Evolutionary conservation across 1,140 invertebrate species (phyloP).

Genomic region (Brachionus sp.): DNA sequence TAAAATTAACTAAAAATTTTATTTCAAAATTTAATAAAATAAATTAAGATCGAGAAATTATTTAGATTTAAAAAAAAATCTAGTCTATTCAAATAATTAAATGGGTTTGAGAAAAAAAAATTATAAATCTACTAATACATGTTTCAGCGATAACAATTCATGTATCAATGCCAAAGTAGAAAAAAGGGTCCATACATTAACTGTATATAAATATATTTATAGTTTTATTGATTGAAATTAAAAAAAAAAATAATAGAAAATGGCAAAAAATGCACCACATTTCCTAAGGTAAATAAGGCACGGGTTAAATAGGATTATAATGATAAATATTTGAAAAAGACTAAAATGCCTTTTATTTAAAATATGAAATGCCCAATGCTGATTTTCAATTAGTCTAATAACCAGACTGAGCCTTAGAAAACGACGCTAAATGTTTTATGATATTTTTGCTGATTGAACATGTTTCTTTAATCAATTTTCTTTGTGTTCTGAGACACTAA

Average conservation of each 20-base stretch:
- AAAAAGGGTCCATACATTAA: neutral
- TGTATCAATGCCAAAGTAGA: neutral
- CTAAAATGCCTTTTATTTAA: neutral
- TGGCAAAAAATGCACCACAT: neutral
- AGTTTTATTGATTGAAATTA: neutral
- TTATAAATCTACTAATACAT: neutral
- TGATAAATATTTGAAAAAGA: conserved; percentile 23
- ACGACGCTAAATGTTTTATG: neutral
- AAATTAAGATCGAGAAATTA: neutral
- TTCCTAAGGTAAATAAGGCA: conserved; percentile 9
- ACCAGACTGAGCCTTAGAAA: neutral
- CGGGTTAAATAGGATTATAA: conserved; percentile 23
- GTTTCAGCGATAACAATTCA: neutral
- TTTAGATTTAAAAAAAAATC: neutral
- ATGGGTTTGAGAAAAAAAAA: neutral
- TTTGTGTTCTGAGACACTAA: neutral
- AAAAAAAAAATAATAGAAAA: neutral
- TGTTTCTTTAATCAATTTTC: neutral
- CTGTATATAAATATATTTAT: conserved; percentile 15
- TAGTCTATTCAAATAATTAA: neutral
- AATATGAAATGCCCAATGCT: neutral
- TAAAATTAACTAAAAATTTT: neutral
- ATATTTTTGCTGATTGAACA: neutral
- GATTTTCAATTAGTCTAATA: neutral
- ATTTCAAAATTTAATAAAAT: neutral